Base-by-base conservation (phyloP, 2,888 invertebrate species). In the Campoletis raptor region DNA sequence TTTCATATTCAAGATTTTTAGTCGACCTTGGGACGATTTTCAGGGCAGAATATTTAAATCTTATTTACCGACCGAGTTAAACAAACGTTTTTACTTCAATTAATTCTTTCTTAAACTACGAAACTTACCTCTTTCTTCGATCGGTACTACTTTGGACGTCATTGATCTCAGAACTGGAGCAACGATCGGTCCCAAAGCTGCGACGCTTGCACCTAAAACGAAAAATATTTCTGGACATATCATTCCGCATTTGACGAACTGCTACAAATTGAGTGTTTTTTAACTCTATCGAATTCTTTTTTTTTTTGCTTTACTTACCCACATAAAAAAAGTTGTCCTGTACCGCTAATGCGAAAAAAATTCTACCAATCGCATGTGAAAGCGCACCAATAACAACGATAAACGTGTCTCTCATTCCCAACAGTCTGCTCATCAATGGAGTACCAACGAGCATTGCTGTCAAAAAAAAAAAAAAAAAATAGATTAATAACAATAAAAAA, bases 81-180 rank as follows among this genome's bases (percentile, higher is more conserved):
- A 10, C n/a, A 40, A 1, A 48, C 15, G 48, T 18, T 1, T 48
- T 48, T 6, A 48, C 48, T 42, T 10, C 9, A 12, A 42, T 12
- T 12, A 10, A 15, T 45, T 4, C 0, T 45, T 45, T 45, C 4
- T 15, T 4, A 15, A 45, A 45, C 45, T 5, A 6, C 4, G 24
- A 69, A 57, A 70, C 73, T 91, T 93, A 95, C 98, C 98, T 94
- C 97, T 95, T 92, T 98, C 98, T 54, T 96, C 95, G 0, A 95
- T 94, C 0, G 96, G 95, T 42, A 98, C 96, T 37, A 97, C 95
- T 94, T 98, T 98, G 0, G 98, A 98, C 0, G 97, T 96, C 95
- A 98, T 97, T 0, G 98, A 97, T n/a, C 98, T 95, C 83, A 98
- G 95, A 82, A 97, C 96, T 0, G 98, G 97, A 0, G 97, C 97